Percentiles rank a stretch among this genome's conserved stretches.
Conservation (phyloP, 92 coral and sea anemone genomes). For the Porites rus region DNA sequence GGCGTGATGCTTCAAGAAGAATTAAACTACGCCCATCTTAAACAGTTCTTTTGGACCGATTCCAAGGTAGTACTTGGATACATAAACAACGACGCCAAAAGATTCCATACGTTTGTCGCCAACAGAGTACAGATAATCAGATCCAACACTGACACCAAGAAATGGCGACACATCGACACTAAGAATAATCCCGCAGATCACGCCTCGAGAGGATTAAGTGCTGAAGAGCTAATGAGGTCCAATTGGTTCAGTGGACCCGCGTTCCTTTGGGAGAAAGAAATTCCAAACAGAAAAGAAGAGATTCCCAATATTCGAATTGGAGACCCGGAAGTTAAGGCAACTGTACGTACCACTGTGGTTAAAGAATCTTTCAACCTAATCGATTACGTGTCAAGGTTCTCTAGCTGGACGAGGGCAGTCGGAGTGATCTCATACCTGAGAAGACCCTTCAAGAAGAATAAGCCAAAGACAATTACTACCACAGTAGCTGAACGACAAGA, state of each 20-base stretch:
- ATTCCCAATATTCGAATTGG: slow-evolving; percentile 22
- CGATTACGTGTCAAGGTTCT: slow-evolving; percentile 19
- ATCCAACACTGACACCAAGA: neutral
- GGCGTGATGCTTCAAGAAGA: slow-evolving; percentile 19
- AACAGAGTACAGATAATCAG: too few species aligned
- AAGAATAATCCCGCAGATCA: slow-evolving; percentile 36
- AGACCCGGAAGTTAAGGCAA: slow-evolving; percentile 37
- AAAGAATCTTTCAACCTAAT: slow-evolving; percentile 17
- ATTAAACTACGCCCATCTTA: slow-evolving; percentile 20
- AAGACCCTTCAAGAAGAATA: neutral
- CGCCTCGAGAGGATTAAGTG: slow-evolving; percentile 19
- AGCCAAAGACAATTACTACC: too few species aligned
- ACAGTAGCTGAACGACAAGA: too few species aligned
- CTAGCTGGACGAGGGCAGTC: slow-evolving; percentile 23
- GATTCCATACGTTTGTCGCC: too few species aligned
- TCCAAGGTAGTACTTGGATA: neutral
- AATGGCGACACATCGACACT: slow-evolving; percentile 36
- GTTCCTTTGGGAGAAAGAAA: slow-evolving; percentile 38
- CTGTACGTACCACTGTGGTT: slow-evolving; percentile 9
- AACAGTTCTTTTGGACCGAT: slow-evolving; percentile 21
- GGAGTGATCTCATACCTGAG: slow-evolving; percentile 33
- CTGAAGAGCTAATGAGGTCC: slow-evolving; percentile 27
- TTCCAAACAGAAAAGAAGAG: neutral
- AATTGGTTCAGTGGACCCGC: slow-evolving; percentile 42
- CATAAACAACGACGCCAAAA: too few species aligned